Evolutionary conservation across 2,113 vertebrate species (phyloP).

Genomic region (Petrocephalus microphthalmus): DNA sequence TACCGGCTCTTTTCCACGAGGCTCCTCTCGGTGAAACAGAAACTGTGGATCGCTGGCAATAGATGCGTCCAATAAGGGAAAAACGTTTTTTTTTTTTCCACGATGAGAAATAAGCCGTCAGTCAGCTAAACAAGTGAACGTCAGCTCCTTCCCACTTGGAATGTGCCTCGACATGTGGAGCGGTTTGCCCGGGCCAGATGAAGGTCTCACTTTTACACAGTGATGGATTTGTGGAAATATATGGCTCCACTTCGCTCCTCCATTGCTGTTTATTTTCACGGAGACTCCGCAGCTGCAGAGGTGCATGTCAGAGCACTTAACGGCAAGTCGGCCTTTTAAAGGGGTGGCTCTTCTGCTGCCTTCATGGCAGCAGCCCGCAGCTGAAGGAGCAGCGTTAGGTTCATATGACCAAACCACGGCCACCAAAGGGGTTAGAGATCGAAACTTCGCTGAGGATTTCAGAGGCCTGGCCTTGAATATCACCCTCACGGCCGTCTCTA

Average conservation of each 20-base stretch:
- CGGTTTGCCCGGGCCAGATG: conserved; percentile 8
- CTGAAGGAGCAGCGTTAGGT: background rate
- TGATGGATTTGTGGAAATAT: conserved; percentile 12
- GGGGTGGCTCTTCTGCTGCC: background rate
- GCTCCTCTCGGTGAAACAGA: background rate
- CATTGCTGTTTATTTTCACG: background rate
- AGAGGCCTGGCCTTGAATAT: background rate
- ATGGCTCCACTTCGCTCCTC: background rate
- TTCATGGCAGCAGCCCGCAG: background rate
- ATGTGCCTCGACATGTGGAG: background rate
- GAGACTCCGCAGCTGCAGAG: background rate
- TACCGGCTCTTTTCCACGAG: conserved; percentile 2
- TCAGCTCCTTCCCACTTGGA: conserved; percentile 7
- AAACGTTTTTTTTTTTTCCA: background rate
- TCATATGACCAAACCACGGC: background rate
- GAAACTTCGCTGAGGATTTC: background rate
- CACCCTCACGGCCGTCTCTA: background rate
- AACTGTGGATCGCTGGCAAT: background rate
- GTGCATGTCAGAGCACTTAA: conserved; percentile 10
- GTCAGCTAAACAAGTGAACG: conserved; percentile 3
- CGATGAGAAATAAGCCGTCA: conserved; percentile 8
- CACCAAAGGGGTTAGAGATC: background rate
- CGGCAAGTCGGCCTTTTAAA: background rate
- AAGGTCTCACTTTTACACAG: conserved; percentile 7
- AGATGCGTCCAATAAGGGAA: background rate